Conservation (phyloP, 2,888 invertebrate species). For the Caenorhabditis macrosperma region DNA sequence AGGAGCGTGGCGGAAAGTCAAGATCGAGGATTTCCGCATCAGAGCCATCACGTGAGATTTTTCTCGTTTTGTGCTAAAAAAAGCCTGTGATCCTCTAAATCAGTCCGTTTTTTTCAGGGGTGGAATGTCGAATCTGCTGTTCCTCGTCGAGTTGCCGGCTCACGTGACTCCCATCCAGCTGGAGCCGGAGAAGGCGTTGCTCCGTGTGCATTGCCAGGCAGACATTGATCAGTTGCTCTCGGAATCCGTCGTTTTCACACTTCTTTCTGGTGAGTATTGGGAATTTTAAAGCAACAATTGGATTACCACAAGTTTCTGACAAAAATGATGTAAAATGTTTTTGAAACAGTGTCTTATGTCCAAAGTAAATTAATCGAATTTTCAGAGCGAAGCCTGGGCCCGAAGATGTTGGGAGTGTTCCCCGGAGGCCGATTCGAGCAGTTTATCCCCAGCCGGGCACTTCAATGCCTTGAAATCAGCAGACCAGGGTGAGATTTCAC, state of each 20-base stretch:
- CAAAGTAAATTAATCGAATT: too few species aligned
- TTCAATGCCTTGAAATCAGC: conserved; percentile 88
- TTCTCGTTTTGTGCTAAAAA: background rate
- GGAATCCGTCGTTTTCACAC: conserved; percentile 95
- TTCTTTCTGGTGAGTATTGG: conserved; percentile 85
- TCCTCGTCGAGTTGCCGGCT: conserved; percentile 87
- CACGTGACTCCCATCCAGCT: conserved; percentile 30
- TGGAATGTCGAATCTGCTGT: conserved; percentile 94
- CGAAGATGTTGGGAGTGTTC: conserved; percentile 94
- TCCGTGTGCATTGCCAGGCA: conserved; percentile 83
- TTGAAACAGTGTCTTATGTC: too few species aligned
- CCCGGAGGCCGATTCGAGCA: conserved; percentile 87
- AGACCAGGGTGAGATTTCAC: conserved; percentile 83
- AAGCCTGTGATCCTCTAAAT: background rate
- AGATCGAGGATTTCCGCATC: conserved; percentile 64
- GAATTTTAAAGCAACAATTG: background rate
- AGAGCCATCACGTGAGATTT: conserved; percentile 70
- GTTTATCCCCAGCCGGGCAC: conserved; percentile 87
- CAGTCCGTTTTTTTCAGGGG: conserved; percentile 88
- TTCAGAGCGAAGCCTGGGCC: conserved; percentile 87
- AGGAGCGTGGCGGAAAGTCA: conserved; percentile 71
- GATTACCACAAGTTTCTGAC: too few species aligned
- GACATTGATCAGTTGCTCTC: conserved; percentile 90
- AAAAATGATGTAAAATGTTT: too few species aligned
- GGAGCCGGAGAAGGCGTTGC: conserved; percentile 65